Percentiles rank a stretch among this genome's conserved stretches.
Evolutionary conservation across 2,113 vertebrate genomes (phyloP).

Genomic region (Xenus cinereus): DNA sequence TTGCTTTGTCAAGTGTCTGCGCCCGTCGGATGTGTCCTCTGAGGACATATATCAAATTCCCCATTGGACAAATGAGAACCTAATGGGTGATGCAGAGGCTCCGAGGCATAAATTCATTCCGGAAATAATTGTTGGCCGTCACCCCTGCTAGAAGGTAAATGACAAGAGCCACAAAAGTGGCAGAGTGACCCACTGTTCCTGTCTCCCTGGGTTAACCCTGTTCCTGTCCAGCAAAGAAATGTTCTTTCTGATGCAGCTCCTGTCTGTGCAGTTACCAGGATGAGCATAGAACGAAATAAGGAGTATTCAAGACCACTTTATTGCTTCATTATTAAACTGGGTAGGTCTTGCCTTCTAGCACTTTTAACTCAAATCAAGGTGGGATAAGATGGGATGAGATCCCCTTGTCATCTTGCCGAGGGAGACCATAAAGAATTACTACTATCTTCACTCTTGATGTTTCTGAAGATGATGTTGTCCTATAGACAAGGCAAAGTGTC

Average conservation of each 20-base stretch:
- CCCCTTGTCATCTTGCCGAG: background rate
- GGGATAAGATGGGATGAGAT: background rate
- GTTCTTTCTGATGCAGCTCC: background rate
- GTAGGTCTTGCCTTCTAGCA: background rate
- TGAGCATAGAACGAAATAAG: accelerated
- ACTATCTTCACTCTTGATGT: background rate
- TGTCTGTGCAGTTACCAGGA: background rate
- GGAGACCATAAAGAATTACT: background rate
- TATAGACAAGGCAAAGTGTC: background rate
- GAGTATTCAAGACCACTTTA: accelerated
- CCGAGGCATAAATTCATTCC: background rate
- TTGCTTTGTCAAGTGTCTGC: background rate
- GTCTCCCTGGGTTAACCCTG: background rate
- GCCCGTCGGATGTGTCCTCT: background rate
- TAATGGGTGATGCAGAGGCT: background rate
- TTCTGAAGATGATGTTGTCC: background rate
- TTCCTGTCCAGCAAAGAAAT: background rate
- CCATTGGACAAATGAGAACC: background rate
- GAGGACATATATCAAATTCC: background rate
- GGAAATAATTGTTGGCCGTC: background rate
- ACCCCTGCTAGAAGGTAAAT: background rate
- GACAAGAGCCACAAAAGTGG: accelerated
- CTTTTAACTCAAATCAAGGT: background rate
- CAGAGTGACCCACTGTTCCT: background rate
- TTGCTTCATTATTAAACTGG: background rate